A percentile compares a stretch with the other conserved stretches of the same genome.
These are phyloP conservation scores for Tipula lateralis DNA, from an alignment of 2,888 invertebrate genomes.

Conservation along the genomic window DNA sequence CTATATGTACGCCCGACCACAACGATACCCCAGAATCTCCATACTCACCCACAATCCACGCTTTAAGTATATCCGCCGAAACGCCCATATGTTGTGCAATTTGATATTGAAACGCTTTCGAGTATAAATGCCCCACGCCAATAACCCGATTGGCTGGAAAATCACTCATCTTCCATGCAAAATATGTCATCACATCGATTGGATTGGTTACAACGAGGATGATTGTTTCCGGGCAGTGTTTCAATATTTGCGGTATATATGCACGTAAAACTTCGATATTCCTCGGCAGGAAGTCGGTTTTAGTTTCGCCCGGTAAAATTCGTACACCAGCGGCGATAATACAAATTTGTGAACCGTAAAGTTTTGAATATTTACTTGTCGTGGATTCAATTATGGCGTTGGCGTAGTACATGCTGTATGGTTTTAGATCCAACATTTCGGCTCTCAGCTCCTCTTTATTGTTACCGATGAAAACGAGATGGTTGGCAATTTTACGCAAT, in stretches of 20 bases:
- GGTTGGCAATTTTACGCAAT: not conserved
- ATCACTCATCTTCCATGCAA: slow-evolving; percentile 82
- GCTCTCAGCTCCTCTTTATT: not conserved
- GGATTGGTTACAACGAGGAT: slow-evolving; percentile 81
- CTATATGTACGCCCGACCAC: slow-evolving; percentile 85
- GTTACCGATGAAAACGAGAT: not conserved
- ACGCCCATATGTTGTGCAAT: slow-evolving; percentile 71
- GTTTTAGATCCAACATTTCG: not conserved
- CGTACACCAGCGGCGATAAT: slow-evolving; percentile 83
- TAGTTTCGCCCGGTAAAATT: slow-evolving; percentile 71
- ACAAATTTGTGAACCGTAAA: slow-evolving; percentile 69
- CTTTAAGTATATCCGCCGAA: slow-evolving; percentile 75
- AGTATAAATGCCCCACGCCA: slow-evolving; percentile 84
- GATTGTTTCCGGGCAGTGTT: slow-evolving; percentile 72
- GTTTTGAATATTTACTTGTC: slow-evolving; percentile 58
- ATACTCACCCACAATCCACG: slow-evolving; percentile 87
- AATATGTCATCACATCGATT: slow-evolving; percentile 79
- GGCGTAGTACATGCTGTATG: not conserved
- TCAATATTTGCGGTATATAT: slow-evolving; percentile 59
- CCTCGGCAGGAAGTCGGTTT: slow-evolving; percentile 73
- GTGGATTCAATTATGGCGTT: not conserved
- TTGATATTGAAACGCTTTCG: slow-evolving; percentile 76
- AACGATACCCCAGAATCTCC: slow-evolving; percentile 81
- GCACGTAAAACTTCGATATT: slow-evolving; percentile 76
- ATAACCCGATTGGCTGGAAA: slow-evolving; percentile 76